Base-by-base conservation (phyloP, 64 coral and sea anemone species). In the Cladopsammia gracilis region DNA sequence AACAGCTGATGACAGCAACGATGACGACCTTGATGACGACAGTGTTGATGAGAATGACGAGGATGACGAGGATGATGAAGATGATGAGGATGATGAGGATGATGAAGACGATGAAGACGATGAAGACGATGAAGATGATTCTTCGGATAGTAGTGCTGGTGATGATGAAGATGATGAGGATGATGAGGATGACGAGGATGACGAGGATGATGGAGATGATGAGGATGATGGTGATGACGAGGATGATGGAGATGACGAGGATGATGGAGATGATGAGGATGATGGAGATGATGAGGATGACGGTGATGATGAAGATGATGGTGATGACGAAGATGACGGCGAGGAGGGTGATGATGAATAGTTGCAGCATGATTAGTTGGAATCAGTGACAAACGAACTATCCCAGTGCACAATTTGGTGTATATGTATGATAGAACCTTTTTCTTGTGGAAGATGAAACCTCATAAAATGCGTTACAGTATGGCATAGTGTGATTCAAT, bases 51-150 rank as follows among this genome's bases (percentile, higher is more conserved):
- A 84, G 7, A 61, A 50, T 4, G 19, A 84, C 23, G 80, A 84
- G 8, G 80, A 67, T 4, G 80, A 84, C 23, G 80, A 84, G 1
- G 80, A 84, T 5, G 80, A 84, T 48, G 79, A 83, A 19, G 79
- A 66, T 11, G 79, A 83, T 24, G 79, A 84, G 49, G 80, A 67
- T 1, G 80, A 84, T 66, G 80, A 84, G 23, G 80, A 67, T 8
- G 80, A 84, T 49, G 80, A 84, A 4, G 61, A 67, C 4, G 80
- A 84, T 19, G 80, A 84, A 67, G n/a, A n/a, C n/a, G n/a, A n/a
- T n/a, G 79, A 22, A 4, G 79, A 65, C 62, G 79, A 83, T 62
- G 80, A 84, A 8, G 61, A 66, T 67, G 80, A 84, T 51, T 26
- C 20, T 3, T 58, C 64, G 2, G 79, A 83, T 65, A 3, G 7